A percentile compares a stretch with the other conserved stretches of the same genome.
phyloP scores from a whole-genome alignment of 2,113 vertebrate genomes.

The Amblyornis subalaris region DNA sequence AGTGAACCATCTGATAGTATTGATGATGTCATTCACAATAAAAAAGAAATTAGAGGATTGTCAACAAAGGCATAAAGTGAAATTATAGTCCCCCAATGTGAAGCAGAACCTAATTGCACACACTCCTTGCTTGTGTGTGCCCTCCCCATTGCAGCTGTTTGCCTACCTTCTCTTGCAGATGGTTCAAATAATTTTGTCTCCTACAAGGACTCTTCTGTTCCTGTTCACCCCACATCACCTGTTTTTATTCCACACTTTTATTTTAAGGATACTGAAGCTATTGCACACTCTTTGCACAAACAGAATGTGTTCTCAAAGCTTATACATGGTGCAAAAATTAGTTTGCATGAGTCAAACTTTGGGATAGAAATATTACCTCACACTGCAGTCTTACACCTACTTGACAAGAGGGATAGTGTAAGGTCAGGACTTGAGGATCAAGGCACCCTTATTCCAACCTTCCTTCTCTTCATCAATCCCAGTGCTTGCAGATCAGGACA shows the following conservation, averaged over 20 bases:
- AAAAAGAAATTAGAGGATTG: constrained; percentile 5
- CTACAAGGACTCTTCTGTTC: background rate
- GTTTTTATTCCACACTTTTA: background rate
- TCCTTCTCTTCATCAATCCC: background rate
- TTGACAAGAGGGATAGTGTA: background rate
- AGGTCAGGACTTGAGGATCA: background rate
- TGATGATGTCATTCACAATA: constrained; percentile 3
- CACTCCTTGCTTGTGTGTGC: background rate
- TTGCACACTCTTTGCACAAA: background rate
- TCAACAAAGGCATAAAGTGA: constrained; percentile 6
- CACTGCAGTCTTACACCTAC: background rate
- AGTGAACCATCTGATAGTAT: background rate
- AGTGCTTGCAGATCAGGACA: background rate
- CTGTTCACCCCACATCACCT: background rate
- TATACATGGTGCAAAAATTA: background rate
- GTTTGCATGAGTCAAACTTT: background rate
- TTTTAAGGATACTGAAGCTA: background rate
- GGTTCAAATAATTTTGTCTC: background rate
- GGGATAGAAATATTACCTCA: background rate
- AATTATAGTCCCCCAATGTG: background rate
- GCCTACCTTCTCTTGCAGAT: background rate
- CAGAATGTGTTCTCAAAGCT: background rate
- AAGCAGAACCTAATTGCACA: background rate
- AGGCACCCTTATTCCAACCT: background rate
- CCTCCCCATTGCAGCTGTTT: background rate